Base-by-base conservation (phyloP, 2,888 invertebrate genomes). In the Brachylomia viminalis region DNA sequence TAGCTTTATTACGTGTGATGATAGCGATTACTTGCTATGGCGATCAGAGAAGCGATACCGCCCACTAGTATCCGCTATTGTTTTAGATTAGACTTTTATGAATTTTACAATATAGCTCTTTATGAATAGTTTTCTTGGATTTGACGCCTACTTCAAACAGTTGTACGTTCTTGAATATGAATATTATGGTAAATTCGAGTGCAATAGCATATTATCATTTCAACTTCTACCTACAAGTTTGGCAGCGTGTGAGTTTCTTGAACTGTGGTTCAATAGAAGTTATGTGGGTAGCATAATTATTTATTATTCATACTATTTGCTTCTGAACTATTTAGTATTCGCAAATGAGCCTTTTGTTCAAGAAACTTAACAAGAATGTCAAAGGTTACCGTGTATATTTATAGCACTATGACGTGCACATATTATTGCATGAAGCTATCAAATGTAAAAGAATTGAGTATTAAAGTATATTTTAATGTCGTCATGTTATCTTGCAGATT, bases 1-100 rank as follows among this genome's bases (percentile, higher is more conserved):
- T 90, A 86, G 86, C 78, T 80, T 68, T 86, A 91, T 91, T 93
- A 91, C 91, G 91, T 93, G 80, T 90, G 45, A 67, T 80, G 78
- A 91, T 90, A 72, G 89, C 83, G 84, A 91, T 84, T 80, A 82
- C 81, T 88, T 80, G 77, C 83, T 86, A 84, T 84, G 74, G 73
- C 65, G 75, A 73, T 72, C 56, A 69, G 49, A 75, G 7, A 66
- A 59, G 33, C 33, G n/a, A 68, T 74, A 64, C 75, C 83, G 74
- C 86, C 83, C 83, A 87, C 87, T 69, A 49, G 6, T 59, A 52
- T 71, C n/a, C 38, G 42, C 64, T 68, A 85, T 81, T 80, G 79
- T 80, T 85, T 80, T 70, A 69, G 84, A 84, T 84, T 69, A 69
- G 10, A 70, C 73, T 72, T 61, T 76, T 78, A 78, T 78, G 77